Base-by-base conservation (phyloP, 2,888 invertebrate genomes). In the Aporophyla nigra region DNA sequence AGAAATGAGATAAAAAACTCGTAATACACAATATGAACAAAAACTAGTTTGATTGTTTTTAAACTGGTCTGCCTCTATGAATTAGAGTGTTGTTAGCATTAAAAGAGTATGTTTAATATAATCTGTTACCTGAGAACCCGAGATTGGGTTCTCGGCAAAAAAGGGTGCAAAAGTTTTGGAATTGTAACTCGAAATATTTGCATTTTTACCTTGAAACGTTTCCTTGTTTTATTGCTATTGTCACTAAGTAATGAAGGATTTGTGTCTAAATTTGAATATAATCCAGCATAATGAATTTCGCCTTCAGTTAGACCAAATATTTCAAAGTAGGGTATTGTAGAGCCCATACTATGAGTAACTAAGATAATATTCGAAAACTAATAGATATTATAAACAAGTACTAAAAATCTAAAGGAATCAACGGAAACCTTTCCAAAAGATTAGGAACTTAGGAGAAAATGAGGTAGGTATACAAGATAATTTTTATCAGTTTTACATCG, bases 1-100 rank as follows among this genome's bases (percentile, higher is more conserved):
- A 93, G 84, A 90, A 89, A 78, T 86, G 78, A 93, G 94, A 95
- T 91, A 92, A 92, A 91, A 89, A 88, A 87, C 82, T 80, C 76
- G 81, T 84, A 80, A 81, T 75, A 79, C 49, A 81, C 71, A 86
- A 84, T 82, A 83, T 76, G 71, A 83, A 84, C 82, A 86, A 89
- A 87, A 89, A 88, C 80, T 80, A 40, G 86, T 85, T 86, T 78
- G 63, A 90, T 89, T 90, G 85, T 89, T 80, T 72, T 66, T 40
- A 71, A 68, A 80, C 71, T 78, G 76, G 82, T 77, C 65, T 76
- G 65, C 69, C 66, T 72, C 56, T 76, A 54, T 66, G 73, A 70
- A 78, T 80, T 24, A 62, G 59, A 59, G 63, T 71, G 58, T 59
- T 49, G 63, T 59, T 76, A 33, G 40, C 12, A 77, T 70, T 59